phyloP scores from a whole-genome alignment of 2,888 invertebrate species.

The Thymelicus sylvestris region DNA sequence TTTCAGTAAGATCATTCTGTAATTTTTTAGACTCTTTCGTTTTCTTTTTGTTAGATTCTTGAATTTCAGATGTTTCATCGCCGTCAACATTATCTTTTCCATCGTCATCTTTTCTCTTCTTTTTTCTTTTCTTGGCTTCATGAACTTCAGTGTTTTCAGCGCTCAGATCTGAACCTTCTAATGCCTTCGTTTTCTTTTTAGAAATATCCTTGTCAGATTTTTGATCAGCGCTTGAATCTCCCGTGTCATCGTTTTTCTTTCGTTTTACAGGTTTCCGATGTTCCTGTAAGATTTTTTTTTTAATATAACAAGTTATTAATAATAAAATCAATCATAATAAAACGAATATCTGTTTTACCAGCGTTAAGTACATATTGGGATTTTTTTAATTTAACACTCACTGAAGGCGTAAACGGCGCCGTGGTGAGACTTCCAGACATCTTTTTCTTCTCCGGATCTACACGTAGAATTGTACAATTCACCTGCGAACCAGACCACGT shows the following conservation, averaged over 20 bases:
- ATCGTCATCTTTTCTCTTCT: constrained; percentile 38
- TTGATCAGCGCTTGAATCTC: constrained; percentile 28
- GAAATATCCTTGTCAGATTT: constrained; percentile 44
- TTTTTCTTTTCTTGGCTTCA: constrained; percentile 32
- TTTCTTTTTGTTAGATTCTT: constrained; percentile 35
- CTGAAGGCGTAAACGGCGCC: constrained; percentile 57
- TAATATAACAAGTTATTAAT: no score
- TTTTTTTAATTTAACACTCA: constrained; percentile 57
- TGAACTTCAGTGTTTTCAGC: neutral
- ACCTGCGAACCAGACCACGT: constrained; percentile 61
- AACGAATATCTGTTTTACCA: no score
- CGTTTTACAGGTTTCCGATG: constrained; percentile 3
- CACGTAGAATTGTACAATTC: constrained; percentile 74
- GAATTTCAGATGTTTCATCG: neutral
- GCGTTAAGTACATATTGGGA: no score
- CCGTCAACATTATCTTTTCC: neutral
- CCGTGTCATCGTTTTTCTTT: constrained; percentile 7
- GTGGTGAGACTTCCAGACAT: constrained; percentile 74
- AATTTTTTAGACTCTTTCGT: constrained; percentile 5
- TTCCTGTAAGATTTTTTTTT: constrained; percentile 13
- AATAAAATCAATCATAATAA: no score
- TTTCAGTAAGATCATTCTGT: constrained; percentile 22
- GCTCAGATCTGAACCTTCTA: constrained; percentile 32
- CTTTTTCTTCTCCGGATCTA: constrained; percentile 63
- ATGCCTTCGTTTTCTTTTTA: constrained; percentile 11